Conservation (phyloP, 2,888 invertebrate species). For the Theodoxus fluviatilis region DNA sequence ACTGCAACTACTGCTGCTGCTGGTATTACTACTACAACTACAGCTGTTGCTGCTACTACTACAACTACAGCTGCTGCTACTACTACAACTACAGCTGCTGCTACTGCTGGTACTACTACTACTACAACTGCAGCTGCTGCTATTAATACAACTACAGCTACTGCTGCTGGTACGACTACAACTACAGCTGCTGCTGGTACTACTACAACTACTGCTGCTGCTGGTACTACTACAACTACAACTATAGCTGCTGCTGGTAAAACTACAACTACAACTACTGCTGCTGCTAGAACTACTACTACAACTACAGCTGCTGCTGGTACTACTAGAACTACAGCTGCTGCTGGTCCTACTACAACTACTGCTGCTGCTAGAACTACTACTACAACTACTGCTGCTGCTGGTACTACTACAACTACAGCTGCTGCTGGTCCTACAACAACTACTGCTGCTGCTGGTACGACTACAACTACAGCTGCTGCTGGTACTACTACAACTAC, state of each 20-base stretch:
- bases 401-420: conserved; percentile 24
- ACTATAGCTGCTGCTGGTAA: conserved; percentile 21
- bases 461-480: conserved; percentile 21
- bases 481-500: conserved; percentile 26
- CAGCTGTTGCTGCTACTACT: not conserved
- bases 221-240: conserved; percentile 27
- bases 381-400: conserved; percentile 2
- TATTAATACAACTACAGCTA: conserved; percentile 27
- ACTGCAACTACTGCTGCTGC: no score
- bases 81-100: no score
- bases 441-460: conserved; percentile 13
- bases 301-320: no score
- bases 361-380: not conserved
- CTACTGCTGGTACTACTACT: conserved; percentile 27
- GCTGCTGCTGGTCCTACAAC: conserved; percentile 27
- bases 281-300: conserved; percentile 4
- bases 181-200: conserved; percentile 24
- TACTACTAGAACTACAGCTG: not conserved
- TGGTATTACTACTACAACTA: conserved; percentile 1
- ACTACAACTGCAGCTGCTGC: conserved; percentile 29
- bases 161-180: conserved; percentile 14
- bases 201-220: conserved; percentile 29
- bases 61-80: no score
- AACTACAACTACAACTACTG: conserved; percentile 21
- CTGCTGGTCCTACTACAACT: not conserved